Conservation (phyloP, 2,113 vertebrate species). For the Malurus melanocephalus region DNA sequence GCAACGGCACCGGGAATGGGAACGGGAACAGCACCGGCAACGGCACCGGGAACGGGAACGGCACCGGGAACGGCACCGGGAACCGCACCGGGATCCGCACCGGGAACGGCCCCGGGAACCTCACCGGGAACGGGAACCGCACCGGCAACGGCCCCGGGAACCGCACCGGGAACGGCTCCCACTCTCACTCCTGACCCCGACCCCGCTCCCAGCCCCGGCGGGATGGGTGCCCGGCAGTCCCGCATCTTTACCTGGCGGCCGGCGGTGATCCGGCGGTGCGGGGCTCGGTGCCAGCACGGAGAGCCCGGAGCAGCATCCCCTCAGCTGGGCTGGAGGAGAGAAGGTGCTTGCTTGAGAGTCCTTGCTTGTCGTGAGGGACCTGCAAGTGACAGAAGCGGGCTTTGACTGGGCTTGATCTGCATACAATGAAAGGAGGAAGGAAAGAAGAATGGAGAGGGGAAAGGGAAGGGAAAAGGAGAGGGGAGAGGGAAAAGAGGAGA, state of each 20-base stretch:
- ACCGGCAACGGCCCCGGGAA: background rate
- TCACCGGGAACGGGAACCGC: no score
- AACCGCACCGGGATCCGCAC: background rate
- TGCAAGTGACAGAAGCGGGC: background rate
- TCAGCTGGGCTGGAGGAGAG: background rate
- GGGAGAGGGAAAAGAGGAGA: background rate
- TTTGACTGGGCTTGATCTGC: background rate
- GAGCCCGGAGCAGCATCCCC: background rate
- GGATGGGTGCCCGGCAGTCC: background rate
- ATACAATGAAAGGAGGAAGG: background rate
- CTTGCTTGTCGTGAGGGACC: background rate
- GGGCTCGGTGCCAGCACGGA: accelerated
- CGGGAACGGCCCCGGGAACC: no score
- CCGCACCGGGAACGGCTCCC: background rate
- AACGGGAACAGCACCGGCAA: background rate
- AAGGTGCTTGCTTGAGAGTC: accelerated
- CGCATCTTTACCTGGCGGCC: background rate
- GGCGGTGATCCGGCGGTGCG: background rate
- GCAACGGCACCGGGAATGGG: background rate
- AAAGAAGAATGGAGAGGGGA: background rate
- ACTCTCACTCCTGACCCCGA: background rate
- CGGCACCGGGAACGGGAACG: background rate
- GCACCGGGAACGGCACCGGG: background rate
- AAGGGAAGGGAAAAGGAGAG: background rate
- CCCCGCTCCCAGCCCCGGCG: background rate